A percentile compares a stretch with the other conserved stretches of the same genome.
Conservation (phyloP, 2,888 invertebrate species). For the Encarsia formosa region DNA sequence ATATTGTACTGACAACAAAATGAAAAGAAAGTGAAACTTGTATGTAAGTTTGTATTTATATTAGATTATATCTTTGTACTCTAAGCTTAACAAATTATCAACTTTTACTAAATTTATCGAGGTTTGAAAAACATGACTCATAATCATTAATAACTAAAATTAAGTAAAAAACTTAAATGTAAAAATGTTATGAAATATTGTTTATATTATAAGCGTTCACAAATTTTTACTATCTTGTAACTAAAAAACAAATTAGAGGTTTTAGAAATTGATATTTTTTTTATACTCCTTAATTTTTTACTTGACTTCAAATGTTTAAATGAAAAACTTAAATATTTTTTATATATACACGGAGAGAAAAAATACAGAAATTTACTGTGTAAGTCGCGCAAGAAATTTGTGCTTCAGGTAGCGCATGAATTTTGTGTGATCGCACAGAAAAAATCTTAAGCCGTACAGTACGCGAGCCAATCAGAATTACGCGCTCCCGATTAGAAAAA, state of each 20-base stretch:
- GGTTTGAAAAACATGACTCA: constrained; percentile 26
- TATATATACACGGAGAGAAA: too few relatives aligned
- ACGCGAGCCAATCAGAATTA: too few relatives aligned
- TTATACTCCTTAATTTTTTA: too few relatives aligned
- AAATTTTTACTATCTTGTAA: constrained; percentile 24
- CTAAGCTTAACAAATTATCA: constrained; percentile 17
- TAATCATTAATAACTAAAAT: constrained; percentile 22
- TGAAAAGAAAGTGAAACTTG: constrained; percentile 10
- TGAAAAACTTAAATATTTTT: too few relatives aligned
- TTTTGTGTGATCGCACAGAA: too few relatives aligned
- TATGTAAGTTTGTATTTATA: constrained; percentile 24
- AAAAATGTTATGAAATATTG: constrained; percentile 26
- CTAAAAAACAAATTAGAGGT: constrained; percentile 18
- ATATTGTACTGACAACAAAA: constrained; percentile 16
- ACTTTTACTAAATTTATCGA: constrained; percentile 18
- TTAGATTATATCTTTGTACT: constrained; percentile 22
- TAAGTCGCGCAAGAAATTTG: too few relatives aligned
- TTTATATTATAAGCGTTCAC: constrained; percentile 23
- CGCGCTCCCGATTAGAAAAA: too few relatives aligned
- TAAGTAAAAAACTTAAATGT: constrained; percentile 20
- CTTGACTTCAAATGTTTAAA: too few relatives aligned
- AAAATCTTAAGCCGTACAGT: too few relatives aligned
- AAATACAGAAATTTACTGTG: too few relatives aligned
- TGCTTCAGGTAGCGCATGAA: too few relatives aligned
- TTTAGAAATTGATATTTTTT: constrained; percentile 16